phyloP scores from a whole-genome alignment of 23 tunicate species.

The Halocynthia aurantium region DNA sequence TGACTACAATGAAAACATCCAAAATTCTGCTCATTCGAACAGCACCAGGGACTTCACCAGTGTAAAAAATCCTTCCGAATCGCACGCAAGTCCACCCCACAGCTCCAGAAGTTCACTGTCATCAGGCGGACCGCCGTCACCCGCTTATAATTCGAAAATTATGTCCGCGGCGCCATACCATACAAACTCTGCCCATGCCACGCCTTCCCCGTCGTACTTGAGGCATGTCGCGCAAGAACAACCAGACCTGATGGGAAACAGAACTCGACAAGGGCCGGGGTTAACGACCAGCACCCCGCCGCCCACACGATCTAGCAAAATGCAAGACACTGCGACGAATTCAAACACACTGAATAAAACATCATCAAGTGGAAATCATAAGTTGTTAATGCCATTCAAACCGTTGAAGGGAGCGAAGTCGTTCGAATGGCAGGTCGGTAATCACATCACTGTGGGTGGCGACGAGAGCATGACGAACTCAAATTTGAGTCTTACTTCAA shows the following conservation, averaged over 20 bases:
- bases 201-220: conserved; percentile 7
- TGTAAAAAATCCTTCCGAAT: not conserved
- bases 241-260: not conserved
- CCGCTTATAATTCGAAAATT: not conserved
- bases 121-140: conserved; percentile 7
- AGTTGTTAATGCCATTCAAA: conserved; percentile 44
- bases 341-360: conserved; percentile 19
- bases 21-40: not conserved
- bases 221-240: conserved; percentile 10
- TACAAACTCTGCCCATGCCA: conserved; percentile 1
- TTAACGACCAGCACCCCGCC: not conserved
- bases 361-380: conserved; percentile 38
- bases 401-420: conserved; percentile 45
- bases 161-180: not conserved
- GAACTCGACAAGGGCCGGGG: conserved; percentile 4
- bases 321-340: not conserved
- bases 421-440: conserved; percentile 54
- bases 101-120: conserved; percentile 12
- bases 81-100: conserved; percentile 1
- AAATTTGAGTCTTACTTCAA: conserved; percentile 57
- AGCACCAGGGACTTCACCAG: not conserved
- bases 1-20: conserved; percentile 5
- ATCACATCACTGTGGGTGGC: conserved; percentile 14
- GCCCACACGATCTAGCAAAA: conserved; percentile 3
- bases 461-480: conserved; percentile 36